These are phyloP conservation scores for Helobdella robusta DNA, from an alignment of 2,888 invertebrate species.

Conservation along the genomic window DNA sequence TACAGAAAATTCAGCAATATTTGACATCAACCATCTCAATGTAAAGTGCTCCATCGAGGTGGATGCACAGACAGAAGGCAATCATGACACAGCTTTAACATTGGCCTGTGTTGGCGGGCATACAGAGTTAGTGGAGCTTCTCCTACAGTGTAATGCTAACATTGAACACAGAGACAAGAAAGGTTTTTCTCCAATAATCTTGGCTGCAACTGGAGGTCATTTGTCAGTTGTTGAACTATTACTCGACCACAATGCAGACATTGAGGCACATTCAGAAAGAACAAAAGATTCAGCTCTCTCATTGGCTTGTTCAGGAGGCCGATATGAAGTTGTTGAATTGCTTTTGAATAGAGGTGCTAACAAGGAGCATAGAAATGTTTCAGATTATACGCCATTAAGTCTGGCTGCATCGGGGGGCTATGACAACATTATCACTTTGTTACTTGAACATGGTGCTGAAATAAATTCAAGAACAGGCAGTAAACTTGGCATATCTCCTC, in stretches of 20 bases:
- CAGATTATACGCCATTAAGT: constrained; percentile 97
- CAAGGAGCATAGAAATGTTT: constrained; percentile 89
- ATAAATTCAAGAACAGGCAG: constrained; percentile 83
- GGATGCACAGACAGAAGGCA: constrained; percentile 94
- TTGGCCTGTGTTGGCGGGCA: constrained; percentile 88
- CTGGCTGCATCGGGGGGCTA: constrained; percentile 96
- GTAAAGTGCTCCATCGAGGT: constrained; percentile 58
- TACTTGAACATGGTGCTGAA: constrained; percentile 87
- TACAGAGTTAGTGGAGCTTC: constrained; percentile 82
- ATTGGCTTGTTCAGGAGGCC: constrained; percentile 89
- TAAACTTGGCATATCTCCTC: constrained; percentile 91
- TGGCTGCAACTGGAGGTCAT: constrained; percentile 92
- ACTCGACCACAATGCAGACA: constrained; percentile 84
- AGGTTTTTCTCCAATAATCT: constrained; percentile 87
- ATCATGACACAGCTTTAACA: constrained; percentile 95
- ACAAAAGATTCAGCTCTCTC: constrained; percentile 97
- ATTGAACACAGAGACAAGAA: constrained; percentile 98
- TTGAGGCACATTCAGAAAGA: constrained; percentile 95
- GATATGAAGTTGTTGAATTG: constrained; percentile 88
- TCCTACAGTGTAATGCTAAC: constrained; percentile 81
- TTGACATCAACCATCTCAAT: constrained; percentile 42
- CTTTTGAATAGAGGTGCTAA: constrained; percentile 79
- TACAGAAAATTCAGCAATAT: constrained; percentile 41
- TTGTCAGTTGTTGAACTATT: constrained; percentile 78
- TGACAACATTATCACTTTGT: constrained; percentile 89